Conservation (phyloP, 2,113 vertebrate species). For the Himantopus leucocephalus region DNA sequence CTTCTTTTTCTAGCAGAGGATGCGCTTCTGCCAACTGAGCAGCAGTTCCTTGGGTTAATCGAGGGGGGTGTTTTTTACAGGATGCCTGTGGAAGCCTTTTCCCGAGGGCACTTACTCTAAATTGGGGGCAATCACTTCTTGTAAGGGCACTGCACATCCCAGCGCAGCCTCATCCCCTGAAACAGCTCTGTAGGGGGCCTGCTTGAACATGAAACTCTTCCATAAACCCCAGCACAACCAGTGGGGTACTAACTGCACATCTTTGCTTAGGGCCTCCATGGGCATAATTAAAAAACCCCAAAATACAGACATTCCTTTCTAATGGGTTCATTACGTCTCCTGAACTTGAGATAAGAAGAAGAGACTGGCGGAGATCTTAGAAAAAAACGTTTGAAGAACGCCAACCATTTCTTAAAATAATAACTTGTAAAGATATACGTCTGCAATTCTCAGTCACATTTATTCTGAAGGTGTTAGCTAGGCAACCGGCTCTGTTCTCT, state of each 20-base stretch:
- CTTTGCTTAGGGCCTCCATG: background rate
- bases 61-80: background rate
- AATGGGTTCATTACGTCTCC: background rate
- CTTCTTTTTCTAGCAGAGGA: background rate
- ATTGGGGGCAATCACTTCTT: background rate
- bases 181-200: background rate
- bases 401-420: background rate
- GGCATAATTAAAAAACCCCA: background rate
- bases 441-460: constrained; percentile 7
- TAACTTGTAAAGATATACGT: background rate
- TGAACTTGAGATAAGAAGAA: background rate
- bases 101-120: background rate
- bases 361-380: background rate
- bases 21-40: background rate
- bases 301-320: background rate
- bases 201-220: background rate
- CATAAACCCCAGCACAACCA: background rate
- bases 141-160: background rate
- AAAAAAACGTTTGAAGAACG: background rate
- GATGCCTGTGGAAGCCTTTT: background rate
- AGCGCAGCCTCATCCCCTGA: background rate
- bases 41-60: background rate
- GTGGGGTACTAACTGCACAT: background rate
- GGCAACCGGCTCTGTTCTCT: constrained; percentile 39
- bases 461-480: constrained; percentile 58